Evolutionary conservation across 2,888 invertebrate species (phyloP), one percentile per base, ranked within the genome.

Genomic region (Mesorhabditis spiculigera): DNA sequence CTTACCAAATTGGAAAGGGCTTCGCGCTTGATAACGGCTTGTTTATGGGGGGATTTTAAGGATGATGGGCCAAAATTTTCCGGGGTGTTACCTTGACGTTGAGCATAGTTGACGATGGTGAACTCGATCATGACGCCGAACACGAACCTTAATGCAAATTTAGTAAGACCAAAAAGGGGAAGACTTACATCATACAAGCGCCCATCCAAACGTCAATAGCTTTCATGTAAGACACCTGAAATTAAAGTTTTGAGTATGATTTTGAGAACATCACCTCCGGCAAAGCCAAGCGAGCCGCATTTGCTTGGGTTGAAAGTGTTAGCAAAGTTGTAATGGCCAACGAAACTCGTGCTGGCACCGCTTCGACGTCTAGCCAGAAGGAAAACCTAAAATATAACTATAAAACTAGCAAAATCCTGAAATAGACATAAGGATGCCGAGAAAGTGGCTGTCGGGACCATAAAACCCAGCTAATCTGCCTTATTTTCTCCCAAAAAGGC

Each of bases 361-460:
- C 88, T 77, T 89, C 88, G 50, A 89, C 89, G 78, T 89, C 89
- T 86, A 89, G 87, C 89, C 89, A 89, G 83, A 89, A 89, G 65
- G 87, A 87, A 66, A 89, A 89, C 89, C 89, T 89, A 16, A 88
- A 89, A 72, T 43, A 4, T 63, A 4, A 41, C 62, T 63, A 13
- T 28, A 6, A 63, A 28, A 28, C 28, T 28, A 28, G 28, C 28
- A 28, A 28, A 28, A 1, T 28, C 28, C 28, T 28, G 28, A 28
- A 28, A 28, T 28, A 28, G 28, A 28, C 28, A 28, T 28, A 28
- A 28, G 28, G 28, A 28, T 1, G 28, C 1, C 28, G 28, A 28
- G 28, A 28, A 28, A 28, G 28, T 28, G 28, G 28, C 28, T 28
- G 28, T 28, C 28, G 28, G 28, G 28, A 28, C 28, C 28, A 28